These are phyloP conservation scores for Rhincodon typus DNA, from an alignment of 2,797 vertebrate species.

Conservation along the genomic window DNA sequence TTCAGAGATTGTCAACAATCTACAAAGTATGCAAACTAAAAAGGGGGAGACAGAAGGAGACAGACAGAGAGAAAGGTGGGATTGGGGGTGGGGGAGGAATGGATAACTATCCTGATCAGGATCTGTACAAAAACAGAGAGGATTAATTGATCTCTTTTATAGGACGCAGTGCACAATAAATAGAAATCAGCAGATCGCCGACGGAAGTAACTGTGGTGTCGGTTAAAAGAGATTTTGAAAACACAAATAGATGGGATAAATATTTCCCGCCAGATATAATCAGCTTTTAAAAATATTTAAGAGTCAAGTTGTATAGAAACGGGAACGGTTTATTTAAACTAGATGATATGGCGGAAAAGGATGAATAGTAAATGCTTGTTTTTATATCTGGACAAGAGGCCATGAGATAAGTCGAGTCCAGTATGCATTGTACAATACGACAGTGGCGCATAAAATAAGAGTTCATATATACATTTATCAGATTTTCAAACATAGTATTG, in stretches of 20 bases:
- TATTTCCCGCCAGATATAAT: neutral
- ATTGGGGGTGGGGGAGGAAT: conserved; percentile 37
- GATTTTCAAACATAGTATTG: neutral
- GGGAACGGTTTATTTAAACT: neutral
- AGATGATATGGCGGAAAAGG: too few relatives aligned
- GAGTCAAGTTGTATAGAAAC: neutral
- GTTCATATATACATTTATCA: neutral
- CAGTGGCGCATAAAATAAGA: neutral
- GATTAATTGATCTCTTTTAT: conserved; percentile 31
- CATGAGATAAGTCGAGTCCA: neutral
- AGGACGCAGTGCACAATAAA: conserved; percentile 37
- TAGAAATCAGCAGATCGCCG: conserved; percentile 16
- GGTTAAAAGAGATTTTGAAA: conserved; percentile 14
- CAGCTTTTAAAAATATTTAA: conserved; percentile 2
- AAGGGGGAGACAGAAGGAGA: neutral
- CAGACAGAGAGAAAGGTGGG: neutral
- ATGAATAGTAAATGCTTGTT: neutral
- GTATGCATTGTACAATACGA: neutral
- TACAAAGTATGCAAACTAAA: conserved; percentile 46
- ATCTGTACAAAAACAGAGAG: neutral
- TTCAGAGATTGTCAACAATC: conserved; percentile 41
- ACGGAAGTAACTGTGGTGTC: neutral
- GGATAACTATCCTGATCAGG: conserved; percentile 35
- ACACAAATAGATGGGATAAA: neutral
- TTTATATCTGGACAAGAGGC: neutral